Percentiles rank a stretch among this genome's conserved stretches.
Conservation (phyloP, 37 sponge, comb jelly and placozoan species). For the Oscarella lobularis region DNA sequence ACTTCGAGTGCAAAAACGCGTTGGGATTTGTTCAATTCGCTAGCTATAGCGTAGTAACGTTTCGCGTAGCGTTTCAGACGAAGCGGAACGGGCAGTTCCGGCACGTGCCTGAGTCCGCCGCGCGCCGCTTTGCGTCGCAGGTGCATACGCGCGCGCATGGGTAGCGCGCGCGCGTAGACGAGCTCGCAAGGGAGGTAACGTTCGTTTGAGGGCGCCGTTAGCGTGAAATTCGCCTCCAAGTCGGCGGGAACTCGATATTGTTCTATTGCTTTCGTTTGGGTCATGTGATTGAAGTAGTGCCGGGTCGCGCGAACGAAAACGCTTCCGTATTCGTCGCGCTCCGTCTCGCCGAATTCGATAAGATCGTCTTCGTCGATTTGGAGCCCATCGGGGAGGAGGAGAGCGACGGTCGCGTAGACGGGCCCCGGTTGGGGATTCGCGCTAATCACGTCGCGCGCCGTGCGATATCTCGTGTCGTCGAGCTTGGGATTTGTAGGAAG, state of each 20-base stretch:
- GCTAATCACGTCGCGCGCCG: neutral
- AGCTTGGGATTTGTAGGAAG: neutral
- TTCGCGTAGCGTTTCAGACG: neutral
- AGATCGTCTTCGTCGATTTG: neutral
- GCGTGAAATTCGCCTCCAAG: neutral
- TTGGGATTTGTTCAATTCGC: neutral
- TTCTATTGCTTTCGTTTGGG: neutral
- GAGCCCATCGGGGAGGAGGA: neutral
- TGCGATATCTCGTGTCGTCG: neutral
- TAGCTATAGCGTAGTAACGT: neutral
- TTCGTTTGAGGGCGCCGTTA: neutral
- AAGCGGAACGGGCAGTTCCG: neutral
- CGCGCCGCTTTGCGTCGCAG: neutral
- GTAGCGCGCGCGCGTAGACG: neutral
- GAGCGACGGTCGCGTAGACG: neutral
- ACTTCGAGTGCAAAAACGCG: neutral
- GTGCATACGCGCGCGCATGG: neutral
- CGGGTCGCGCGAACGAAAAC: neutral
- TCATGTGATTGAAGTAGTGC: neutral
- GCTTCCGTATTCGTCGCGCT: neutral
- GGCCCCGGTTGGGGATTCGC: neutral
- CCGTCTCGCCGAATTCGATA: neutral
- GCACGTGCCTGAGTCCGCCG: neutral
- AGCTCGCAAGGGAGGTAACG: neutral
- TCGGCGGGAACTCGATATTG: neutral